Percentiles rank a stretch among this genome's conserved stretches.
phyloP scores from a whole-genome alignment of 2,888 invertebrate genomes.

The Augiades crinisus region DNA sequence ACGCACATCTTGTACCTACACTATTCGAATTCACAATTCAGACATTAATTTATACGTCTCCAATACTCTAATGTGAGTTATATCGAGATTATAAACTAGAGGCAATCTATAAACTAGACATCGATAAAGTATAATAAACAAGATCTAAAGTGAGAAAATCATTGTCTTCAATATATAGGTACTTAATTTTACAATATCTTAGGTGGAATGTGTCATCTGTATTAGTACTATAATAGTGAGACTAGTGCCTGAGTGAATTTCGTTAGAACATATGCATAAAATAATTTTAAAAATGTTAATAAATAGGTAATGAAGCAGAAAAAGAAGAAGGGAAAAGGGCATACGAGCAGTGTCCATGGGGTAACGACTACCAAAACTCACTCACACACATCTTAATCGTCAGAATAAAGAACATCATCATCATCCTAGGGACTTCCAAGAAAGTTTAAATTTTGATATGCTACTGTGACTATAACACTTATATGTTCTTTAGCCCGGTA shows the following conservation, averaged over 20 bases:
- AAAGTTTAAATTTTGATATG: no score
- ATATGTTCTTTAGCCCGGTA: no score
- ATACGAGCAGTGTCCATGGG: no score
- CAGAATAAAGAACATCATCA: no score
- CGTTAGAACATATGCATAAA: background rate
- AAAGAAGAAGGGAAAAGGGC: no score
- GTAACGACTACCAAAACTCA: no score
- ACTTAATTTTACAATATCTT: conserved; percentile 4
- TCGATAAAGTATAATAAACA: background rate
- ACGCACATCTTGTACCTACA: background rate
- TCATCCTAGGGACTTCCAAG: no score
- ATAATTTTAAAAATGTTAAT: conserved; percentile 2
- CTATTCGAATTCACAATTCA: background rate
- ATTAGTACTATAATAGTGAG: conserved; percentile 43
- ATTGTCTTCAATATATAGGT: background rate
- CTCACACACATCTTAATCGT: no score
- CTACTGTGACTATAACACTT: no score
- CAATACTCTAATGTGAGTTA: background rate
- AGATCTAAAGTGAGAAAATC: background rate
- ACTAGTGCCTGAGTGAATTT: conserved; percentile 51
- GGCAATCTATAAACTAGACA: background rate
- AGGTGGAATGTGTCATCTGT: background rate
- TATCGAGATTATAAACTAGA: no score
- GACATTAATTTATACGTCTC: background rate
- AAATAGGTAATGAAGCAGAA: no score